A percentile compares a stretch with the other conserved stretches of the same genome.
Evolutionary conservation across 2,113 vertebrate genomes (phyloP).

Genomic region (Edolisoma coerulescens): DNA sequence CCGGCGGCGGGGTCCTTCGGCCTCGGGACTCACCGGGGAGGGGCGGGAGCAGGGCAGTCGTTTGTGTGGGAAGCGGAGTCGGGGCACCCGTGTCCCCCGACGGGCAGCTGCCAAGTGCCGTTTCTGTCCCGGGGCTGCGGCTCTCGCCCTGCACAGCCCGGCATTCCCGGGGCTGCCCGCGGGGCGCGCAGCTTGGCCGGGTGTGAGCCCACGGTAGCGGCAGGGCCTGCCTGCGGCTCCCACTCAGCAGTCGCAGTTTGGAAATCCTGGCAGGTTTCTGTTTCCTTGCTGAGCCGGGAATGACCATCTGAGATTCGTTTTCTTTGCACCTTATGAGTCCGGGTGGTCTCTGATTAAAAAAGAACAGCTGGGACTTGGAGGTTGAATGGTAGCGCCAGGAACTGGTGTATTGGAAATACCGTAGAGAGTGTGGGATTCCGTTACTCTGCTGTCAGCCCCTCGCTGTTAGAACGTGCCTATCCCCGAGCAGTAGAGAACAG

Average conservation of each 20-base stretch:
- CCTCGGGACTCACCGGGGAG: background rate
- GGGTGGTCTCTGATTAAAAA: background rate
- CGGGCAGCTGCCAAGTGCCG: background rate
- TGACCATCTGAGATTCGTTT: background rate
- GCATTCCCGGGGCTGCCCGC: background rate
- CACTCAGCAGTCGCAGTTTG: rapidly evolving
- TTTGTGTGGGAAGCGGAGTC: background rate
- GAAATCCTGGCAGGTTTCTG: background rate
- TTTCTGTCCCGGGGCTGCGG: background rate
- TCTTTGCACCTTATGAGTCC: background rate
- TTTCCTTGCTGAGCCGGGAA: background rate
- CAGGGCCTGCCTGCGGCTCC: background rate
- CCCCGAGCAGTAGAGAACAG: background rate
- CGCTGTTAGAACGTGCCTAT: rapidly evolving
- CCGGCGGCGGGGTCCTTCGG: background rate
- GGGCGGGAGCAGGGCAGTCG: background rate
- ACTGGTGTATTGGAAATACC: rapidly evolving
- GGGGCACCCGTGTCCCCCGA: too few species aligned
- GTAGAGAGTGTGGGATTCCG: background rate
- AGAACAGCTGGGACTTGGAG: background rate
- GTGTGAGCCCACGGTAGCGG: background rate
- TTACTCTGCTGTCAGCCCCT: background rate
- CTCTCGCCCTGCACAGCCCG: background rate
- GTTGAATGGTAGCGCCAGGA: background rate
- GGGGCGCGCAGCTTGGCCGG: background rate